Evolutionary conservation across 2,888 invertebrate species (phyloP).

Genomic region (Lagria hirta): DNA sequence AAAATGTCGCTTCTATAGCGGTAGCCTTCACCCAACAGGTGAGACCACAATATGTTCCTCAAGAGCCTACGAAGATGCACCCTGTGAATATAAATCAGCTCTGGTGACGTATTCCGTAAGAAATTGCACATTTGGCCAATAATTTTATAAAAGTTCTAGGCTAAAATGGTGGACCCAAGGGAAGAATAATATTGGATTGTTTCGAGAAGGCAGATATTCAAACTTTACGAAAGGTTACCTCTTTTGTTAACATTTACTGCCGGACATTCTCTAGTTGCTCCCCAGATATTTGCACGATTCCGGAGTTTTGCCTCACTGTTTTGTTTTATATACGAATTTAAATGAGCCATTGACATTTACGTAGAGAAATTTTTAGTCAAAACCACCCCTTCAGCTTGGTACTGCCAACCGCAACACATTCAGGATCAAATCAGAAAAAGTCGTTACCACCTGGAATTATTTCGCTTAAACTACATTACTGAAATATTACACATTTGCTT

Average conservation of each 20-base stretch:
- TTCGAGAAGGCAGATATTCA: conserved; percentile 26
- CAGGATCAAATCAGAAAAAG: no score
- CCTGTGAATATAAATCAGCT: conserved; percentile 26
- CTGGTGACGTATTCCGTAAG: conserved; percentile 15
- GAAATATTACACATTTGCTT: no score
- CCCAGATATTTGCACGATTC: conserved; percentile 19
- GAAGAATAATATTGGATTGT: conserved; percentile 31
- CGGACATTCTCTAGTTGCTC: conserved; percentile 27
- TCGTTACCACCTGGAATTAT: no score
- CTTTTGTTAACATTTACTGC: conserved; percentile 28
- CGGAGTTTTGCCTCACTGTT: conserved; percentile 22
- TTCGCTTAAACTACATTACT: no score
- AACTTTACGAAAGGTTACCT: conserved; percentile 29
- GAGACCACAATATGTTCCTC: conserved; percentile 25
- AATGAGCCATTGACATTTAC: conserved; percentile 22
- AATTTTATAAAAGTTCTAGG: conserved; percentile 34
- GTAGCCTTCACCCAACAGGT: conserved; percentile 26
- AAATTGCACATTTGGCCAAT: conserved; percentile 33
- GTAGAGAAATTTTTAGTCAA: no score
- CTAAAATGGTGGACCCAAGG: conserved; percentile 28
- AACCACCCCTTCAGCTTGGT: no score
- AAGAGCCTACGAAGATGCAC: conserved; percentile 16
- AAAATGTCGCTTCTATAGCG: conserved; percentile 20
- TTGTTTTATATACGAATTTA: conserved; percentile 21
- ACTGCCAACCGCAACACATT: no score